These are phyloP conservation scores for Radopholus similis DNA, from an alignment of 1,140 invertebrate genomes.

Conservation along the genomic window DNA sequence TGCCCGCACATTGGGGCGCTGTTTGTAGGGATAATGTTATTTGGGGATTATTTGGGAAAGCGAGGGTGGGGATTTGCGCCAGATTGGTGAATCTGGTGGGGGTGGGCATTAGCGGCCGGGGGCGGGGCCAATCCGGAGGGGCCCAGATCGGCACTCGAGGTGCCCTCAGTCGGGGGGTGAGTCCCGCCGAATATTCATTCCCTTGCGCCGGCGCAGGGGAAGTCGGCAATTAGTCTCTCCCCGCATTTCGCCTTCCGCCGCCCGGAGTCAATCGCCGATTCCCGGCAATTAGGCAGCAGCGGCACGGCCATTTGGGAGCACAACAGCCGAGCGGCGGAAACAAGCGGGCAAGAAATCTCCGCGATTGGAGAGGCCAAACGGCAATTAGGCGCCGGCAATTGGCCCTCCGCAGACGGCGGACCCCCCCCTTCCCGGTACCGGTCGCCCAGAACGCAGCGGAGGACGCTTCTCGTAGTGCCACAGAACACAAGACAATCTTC, in stretches of 20 bases:
- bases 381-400: background rate
- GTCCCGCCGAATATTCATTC: background rate
- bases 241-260: too few species aligned
- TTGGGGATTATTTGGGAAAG: background rate
- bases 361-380: background rate
- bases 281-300: background rate
- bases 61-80: background rate
- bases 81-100: too few species aligned
- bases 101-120: background rate
- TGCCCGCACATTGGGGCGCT: too few species aligned
- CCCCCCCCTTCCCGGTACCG: too few species aligned
- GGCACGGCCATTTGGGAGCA: too few species aligned
- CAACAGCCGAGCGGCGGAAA: too few species aligned
- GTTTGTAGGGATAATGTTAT: too few species aligned
- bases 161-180: background rate
- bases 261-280: background rate
- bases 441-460: too few species aligned
- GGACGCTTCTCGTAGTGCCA: too few species aligned
- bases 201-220: too few species aligned
- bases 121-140: background rate
- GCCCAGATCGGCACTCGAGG: background rate
- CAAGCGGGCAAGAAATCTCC: background rate
- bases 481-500: too few species aligned
- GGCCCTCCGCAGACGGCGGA: too few species aligned
- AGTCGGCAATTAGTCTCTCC: conserved; percentile 6